phyloP scores from a whole-genome alignment of 2,888 invertebrate species.

The Ischnus inquisitorius region DNA sequence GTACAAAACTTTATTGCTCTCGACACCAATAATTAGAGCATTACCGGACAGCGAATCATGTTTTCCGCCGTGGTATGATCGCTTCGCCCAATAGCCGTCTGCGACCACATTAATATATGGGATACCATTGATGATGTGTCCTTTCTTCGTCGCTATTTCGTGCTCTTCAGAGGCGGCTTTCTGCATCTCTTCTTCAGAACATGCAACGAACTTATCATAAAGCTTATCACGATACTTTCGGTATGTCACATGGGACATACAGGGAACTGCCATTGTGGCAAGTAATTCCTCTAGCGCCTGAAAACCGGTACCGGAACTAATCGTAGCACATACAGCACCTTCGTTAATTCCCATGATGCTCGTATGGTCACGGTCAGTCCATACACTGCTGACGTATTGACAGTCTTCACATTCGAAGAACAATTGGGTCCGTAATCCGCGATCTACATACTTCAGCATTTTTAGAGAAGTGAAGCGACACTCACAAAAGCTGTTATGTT shows the following conservation, averaged over 20 bases:
- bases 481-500: too few species aligned
- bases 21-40: constrained; percentile 42
- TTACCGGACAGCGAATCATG: constrained; percentile 53
- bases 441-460: neutral
- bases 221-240: constrained; percentile 32
- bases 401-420: neutral
- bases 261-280: constrained; percentile 51
- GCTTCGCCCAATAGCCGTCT: constrained; percentile 31
- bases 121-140: neutral
- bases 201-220: neutral
- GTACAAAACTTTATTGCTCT: constrained; percentile 66
- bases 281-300: constrained; percentile 36
- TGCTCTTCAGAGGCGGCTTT: constrained; percentile 12
- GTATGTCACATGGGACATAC: constrained; percentile 47
- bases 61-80: constrained; percentile 50
- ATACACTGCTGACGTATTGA: neutral
- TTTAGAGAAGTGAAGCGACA: neutral
- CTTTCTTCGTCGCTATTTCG: constrained; percentile 34
- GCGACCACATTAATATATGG: neutral
- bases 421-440: neutral
- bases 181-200: constrained; percentile 29
- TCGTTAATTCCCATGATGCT: constrained; percentile 27
- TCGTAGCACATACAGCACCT: constrained; percentile 46
- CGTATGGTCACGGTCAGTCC: neutral
- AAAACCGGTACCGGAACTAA: constrained; percentile 51